These are phyloP conservation scores for Mystacornis crossleyi DNA, from an alignment of 2,113 vertebrate genomes.

Conservation along the genomic window DNA sequence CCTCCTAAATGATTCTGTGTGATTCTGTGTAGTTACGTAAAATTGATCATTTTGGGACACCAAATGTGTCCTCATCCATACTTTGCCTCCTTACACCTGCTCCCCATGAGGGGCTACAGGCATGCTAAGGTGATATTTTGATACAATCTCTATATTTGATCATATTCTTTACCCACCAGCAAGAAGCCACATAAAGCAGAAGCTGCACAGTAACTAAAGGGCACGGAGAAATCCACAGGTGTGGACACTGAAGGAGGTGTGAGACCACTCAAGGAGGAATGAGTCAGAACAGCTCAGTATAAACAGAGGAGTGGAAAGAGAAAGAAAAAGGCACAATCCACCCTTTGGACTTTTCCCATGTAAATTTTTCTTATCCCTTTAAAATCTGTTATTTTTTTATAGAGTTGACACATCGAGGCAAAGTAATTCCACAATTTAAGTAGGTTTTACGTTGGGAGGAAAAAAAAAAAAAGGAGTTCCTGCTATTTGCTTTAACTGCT, in stretches of 20 bases:
- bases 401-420: background rate
- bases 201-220: background rate
- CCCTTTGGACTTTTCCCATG: background rate
- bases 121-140: background rate
- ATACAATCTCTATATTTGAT: background rate
- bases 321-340: background rate
- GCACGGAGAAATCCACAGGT: background rate
- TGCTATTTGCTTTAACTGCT: conserved; percentile 14
- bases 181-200: background rate
- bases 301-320: background rate
- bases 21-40: background rate
- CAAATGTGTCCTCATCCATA: no score
- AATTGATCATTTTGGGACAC: background rate
- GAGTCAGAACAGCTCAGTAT: background rate
- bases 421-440: background rate
- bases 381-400: background rate
- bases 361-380: background rate
- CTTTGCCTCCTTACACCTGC: background rate
- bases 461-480: background rate
- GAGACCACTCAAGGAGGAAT: background rate
- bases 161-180: background rate
- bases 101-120: background rate
- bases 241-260: background rate
- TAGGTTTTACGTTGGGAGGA: fast-evolving
- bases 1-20: background rate